phyloP scores from a whole-genome alignment of 1,140 invertebrate species.

The Rhyacophila brunnea region DNA sequence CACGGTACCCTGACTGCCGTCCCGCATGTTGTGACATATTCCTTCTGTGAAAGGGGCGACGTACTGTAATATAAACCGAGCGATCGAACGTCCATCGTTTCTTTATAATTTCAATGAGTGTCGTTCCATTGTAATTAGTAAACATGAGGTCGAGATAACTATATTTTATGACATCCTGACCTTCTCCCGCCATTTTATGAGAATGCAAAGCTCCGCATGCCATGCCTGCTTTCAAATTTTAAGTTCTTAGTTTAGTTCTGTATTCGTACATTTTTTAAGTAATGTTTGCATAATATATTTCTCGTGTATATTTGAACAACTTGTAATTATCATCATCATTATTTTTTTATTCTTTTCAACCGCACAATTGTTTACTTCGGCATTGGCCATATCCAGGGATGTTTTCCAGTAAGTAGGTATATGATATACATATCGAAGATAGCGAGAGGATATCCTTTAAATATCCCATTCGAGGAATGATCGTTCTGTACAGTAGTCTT shows the following conservation, averaged over 20 bases:
- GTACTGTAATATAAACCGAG: conserved; percentile 53
- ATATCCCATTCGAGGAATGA: conserved; percentile 28
- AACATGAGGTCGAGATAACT: conserved; percentile 53
- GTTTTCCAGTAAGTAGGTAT: conserved; percentile 78
- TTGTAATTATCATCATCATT: conserved; percentile 63
- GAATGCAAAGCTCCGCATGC: conserved; percentile 60
- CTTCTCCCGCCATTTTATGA: conserved; percentile 55
- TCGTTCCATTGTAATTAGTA: conserved; percentile 54
- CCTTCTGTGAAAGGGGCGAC: conserved; percentile 58
- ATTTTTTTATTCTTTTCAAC: conserved; percentile 70
- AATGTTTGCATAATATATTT: conserved; percentile 41
- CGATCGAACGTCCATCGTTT: conserved; percentile 54
- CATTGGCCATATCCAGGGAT: conserved; percentile 73
- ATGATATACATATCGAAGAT: conserved; percentile 38
- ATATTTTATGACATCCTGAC: conserved; percentile 56
- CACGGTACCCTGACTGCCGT: conserved; percentile 51
- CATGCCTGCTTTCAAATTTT: conserved; percentile 60
- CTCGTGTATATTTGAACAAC: conserved; percentile 54
- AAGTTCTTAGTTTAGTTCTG: conserved; percentile 55
- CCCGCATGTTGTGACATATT: conserved; percentile 58
- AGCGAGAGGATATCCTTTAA: conserved; percentile 23
- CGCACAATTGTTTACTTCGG: conserved; percentile 74
- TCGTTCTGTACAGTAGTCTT: conserved; percentile 32
- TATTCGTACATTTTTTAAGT: conserved; percentile 51
- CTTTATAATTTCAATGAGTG: conserved; percentile 56